Evolutionary conservation across 2,888 invertebrate genomes (phyloP).

Genomic region (Eupeodes luniger): DNA sequence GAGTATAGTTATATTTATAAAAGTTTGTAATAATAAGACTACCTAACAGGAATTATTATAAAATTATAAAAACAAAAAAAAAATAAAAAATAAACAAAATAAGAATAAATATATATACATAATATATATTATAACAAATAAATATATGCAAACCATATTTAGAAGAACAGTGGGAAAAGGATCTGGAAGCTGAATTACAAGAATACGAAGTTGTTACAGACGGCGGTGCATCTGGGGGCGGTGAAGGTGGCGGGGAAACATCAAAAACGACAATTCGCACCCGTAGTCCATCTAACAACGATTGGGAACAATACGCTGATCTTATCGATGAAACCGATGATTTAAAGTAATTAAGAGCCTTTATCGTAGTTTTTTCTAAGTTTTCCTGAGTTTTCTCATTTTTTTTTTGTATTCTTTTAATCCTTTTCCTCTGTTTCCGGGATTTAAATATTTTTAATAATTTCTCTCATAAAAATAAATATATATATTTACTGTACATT

Average conservation of each 20-base stretch:
- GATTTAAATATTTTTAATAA: slow-evolving; percentile 44
- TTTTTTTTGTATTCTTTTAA: slow-evolving; percentile 41
- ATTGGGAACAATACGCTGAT: slow-evolving; percentile 84
- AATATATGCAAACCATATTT: slow-evolving; percentile 77
- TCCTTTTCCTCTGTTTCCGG: slow-evolving; percentile 77
- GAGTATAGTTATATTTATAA: slow-evolving; percentile 67
- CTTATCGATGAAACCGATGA: slow-evolving; percentile 84
- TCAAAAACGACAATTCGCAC: slow-evolving; percentile 82
- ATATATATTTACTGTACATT: background rate
- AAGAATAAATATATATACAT: slow-evolving; percentile 37
- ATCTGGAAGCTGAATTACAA: slow-evolving; percentile 96
- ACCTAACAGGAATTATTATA: slow-evolving; percentile 61
- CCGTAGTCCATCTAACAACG: slow-evolving; percentile 82
- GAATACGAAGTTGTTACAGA: slow-evolving; percentile 95
- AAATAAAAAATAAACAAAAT: slow-evolving; percentile 2
- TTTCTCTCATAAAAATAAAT: background rate
- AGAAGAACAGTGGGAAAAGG: slow-evolving; percentile 98
- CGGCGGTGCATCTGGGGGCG: slow-evolving; percentile 80
- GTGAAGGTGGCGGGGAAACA: slow-evolving; percentile 78
- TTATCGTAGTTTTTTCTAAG: slow-evolving; percentile 85
- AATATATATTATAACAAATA: slow-evolving; percentile 54
- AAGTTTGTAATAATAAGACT: slow-evolving; percentile 57
- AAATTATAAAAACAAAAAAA: slow-evolving; percentile 46
- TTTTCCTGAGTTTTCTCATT: slow-evolving; percentile 81
- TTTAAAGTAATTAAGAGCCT: slow-evolving; percentile 85